These are phyloP conservation scores for Poeciliopsis paucimaculata DNA, from an alignment of 2,797 vertebrate species.

Conservation along the genomic window DNA sequence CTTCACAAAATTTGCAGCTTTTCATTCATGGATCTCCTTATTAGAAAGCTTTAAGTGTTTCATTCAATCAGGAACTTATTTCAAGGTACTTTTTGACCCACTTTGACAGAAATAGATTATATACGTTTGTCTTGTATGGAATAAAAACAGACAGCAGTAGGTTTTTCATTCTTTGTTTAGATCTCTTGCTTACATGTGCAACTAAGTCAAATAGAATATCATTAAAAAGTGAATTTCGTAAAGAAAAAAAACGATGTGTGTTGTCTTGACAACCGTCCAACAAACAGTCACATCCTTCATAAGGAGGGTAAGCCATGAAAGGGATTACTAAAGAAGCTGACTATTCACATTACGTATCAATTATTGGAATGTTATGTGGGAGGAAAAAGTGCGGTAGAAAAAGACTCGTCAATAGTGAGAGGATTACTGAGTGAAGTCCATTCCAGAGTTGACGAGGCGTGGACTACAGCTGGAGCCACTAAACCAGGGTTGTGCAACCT, in stretches of 20 bases:
- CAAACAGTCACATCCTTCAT: not conserved
- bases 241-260: not conserved
- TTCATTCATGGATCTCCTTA: constrained; percentile 70
- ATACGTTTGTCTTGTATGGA: constrained; percentile 25
- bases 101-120: constrained; percentile 59
- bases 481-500: too few species aligned
- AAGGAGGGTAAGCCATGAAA: not conserved
- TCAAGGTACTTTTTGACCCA: constrained; percentile 71
- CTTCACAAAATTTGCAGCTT: constrained; percentile 75
- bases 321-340: not conserved
- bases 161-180: constrained; percentile 11
- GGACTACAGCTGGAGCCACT: not conserved
- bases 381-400: not conserved
- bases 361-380: not conserved
- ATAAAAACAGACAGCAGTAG: constrained; percentile 46
- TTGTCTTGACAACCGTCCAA: not conserved
- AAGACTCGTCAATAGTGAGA: not conserved
- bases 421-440: too few species aligned
- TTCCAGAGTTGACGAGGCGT: not conserved
- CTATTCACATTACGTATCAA: not conserved
- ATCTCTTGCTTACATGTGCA: not conserved
- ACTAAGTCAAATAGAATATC: not conserved
- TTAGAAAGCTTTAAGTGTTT: constrained; percentile 74
- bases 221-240: not conserved
- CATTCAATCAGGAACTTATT: constrained; percentile 76